These are phyloP conservation scores for Drepana arcuata DNA, from an alignment of 1,140 invertebrate species.

Conservation along the genomic window DNA sequence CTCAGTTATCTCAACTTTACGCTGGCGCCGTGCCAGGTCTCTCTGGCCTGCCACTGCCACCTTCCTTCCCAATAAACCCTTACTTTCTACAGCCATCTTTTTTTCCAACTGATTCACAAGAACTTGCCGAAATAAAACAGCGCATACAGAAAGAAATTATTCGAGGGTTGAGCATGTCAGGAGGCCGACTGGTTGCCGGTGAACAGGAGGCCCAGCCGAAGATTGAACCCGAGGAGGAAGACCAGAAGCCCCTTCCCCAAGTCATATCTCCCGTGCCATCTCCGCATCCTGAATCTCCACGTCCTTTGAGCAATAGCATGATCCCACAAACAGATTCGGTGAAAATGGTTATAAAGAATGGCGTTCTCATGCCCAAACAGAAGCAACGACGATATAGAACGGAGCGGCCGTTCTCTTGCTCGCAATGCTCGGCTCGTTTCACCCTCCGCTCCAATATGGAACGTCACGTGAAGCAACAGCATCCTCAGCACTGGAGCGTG, in stretches of 20 bases:
- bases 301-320: constrained; percentile 28
- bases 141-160: constrained; percentile 78
- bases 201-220: constrained; percentile 67
- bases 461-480: constrained; percentile 93
- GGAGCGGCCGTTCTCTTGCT: constrained; percentile 91
- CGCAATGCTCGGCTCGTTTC: constrained; percentile 90
- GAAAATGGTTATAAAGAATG: constrained; percentile 92
- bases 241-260: constrained; percentile 46
- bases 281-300: constrained; percentile 51
- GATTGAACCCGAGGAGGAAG: constrained; percentile 49
- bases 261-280: constrained; percentile 39
- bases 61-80: constrained; percentile 72
- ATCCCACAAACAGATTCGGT: constrained; percentile 76
- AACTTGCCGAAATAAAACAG: constrained; percentile 76
- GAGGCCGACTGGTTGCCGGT: constrained; percentile 75
- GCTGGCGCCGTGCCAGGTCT: constrained; percentile 64
- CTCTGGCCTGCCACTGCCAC: constrained; percentile 66
- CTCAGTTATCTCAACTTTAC: constrained; percentile 73
- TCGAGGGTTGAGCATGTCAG: constrained; percentile 77
- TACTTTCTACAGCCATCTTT: constrained; percentile 75
- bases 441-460: constrained; percentile 95
- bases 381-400: constrained; percentile 92
- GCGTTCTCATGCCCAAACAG: constrained; percentile 89
- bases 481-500: constrained; percentile 90
- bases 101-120: constrained; percentile 73